phyloP scores from a whole-genome alignment of 2,113 vertebrate species.

The Craseonycteris thonglongyai region DNA sequence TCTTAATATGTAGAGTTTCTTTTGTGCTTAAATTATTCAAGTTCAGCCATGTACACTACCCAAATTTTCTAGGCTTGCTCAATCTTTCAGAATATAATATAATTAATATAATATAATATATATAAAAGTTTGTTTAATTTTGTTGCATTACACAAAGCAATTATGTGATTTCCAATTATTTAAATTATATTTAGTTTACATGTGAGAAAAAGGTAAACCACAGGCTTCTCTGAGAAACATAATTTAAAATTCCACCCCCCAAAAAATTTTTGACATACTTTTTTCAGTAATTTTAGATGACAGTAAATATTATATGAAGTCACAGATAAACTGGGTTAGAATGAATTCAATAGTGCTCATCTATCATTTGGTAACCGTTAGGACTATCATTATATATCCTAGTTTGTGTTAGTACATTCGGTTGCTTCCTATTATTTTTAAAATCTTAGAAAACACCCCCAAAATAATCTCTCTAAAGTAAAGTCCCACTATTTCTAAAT shows the following conservation, averaged over 20 bases:
- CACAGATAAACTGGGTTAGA: not conserved
- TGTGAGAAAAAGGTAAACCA: not conserved
- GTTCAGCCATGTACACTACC: not conserved
- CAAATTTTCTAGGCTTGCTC: not conserved
- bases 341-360: not conserved
- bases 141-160: not conserved
- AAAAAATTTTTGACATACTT: not conserved
- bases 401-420: not conserved
- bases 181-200: not conserved
- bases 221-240: not conserved
- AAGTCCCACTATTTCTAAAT: not conserved
- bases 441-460: not conserved
- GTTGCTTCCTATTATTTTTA: not conserved
- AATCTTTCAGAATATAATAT: not conserved
- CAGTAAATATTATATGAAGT: not conserved
- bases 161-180: not conserved
- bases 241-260: not conserved
- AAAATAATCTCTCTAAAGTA: not conserved
- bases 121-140: not conserved
- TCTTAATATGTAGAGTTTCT: not conserved
- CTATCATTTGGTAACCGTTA: not conserved
- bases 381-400: too few species aligned
- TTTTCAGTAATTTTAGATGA: not conserved
- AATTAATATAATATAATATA: too few species aligned
- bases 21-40: not conserved